Base-by-base conservation (phyloP, 2,888 invertebrate species). In the Thereva unica region DNA sequence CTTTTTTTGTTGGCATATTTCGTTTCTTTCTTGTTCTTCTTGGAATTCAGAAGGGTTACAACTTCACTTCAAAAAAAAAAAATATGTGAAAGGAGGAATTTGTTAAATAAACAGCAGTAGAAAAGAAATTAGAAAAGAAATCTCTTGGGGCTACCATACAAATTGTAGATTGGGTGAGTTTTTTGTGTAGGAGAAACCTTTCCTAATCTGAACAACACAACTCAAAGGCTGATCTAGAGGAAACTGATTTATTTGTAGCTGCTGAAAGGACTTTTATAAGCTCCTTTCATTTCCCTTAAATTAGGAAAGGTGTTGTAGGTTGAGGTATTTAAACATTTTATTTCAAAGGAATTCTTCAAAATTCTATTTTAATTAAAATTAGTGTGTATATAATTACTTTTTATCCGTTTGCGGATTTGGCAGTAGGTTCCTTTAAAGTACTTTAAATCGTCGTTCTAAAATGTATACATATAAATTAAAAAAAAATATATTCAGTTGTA, bases 121-220 rank as follows among this genome's bases (percentile, higher is more conserved):
- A 53, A 64, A 64, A 64, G 64, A 64, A 64, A 64, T 64, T 64
- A 64, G 64, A 64, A 64, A 64, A 64, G 64, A 53, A 64, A 64
- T 53, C 45, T 53, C 64, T 64, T 34, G 64, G 44, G 64, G 64
- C 64, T 64, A 53, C 64, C 50, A 61, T 50, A 61, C 61, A 61
- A 61, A 50, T 61, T 61, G 61, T 40, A 61, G 61, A 61, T 61
- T 61, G 61, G 61, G 49, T 41, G 61, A 61, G 61, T 61, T 61
- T 61, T 23, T 61, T 61, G 49, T 49, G 49, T 49, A 45, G 61
- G 42, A 61, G 50, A 50, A 50, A 50, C 50, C 50, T 61, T 49
- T 50, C 50, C 61, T 61, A 61, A 61, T 61, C 61, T 61, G 49
- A 50, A 61, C 50, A 50, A 61, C 61, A 61, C 53, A 52, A 64